A percentile compares a stretch with the other conserved stretches of the same genome.
These are phyloP conservation scores for Acleris laterana DNA, from an alignment of 2,888 invertebrate genomes.

Conservation along the genomic window DNA sequence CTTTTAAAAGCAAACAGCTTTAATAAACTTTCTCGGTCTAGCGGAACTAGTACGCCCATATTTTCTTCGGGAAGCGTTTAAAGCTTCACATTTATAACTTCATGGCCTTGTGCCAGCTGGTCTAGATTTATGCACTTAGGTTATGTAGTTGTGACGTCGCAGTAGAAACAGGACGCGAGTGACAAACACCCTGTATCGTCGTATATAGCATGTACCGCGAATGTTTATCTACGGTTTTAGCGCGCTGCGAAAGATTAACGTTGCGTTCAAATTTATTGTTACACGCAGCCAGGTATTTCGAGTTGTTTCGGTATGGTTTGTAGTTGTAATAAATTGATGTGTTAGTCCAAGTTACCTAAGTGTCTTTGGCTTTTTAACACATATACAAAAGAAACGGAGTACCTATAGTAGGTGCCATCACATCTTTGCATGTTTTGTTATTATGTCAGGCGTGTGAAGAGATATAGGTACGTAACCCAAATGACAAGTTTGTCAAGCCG, in stretches of 20 bases:
- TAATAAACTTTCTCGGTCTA: conserved; percentile 12
- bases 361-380: too few species aligned
- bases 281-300: conserved; percentile 9
- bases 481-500: too few species aligned
- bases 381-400: too few species aligned
- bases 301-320: neutral
- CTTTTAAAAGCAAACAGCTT: conserved; percentile 21
- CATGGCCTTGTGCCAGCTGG: conserved; percentile 55
- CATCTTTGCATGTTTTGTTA: too few species aligned
- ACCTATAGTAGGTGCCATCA: too few species aligned
- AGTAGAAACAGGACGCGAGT: conserved; percentile 6
- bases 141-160: conserved; percentile 31
- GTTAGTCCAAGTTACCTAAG: neutral
- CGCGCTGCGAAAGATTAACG: conserved; percentile 11
- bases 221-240: conserved; percentile 13
- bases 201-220: neutral
- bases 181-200: conserved; percentile 10
- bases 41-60: conserved; percentile 13
- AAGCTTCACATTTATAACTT: conserved; percentile 54
- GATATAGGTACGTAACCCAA: too few species aligned
- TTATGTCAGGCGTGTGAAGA: too few species aligned
- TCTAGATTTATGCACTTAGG: conserved; percentile 53
- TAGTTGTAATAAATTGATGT: neutral
- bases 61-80: conserved; percentile 44
- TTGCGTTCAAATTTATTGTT: conserved; percentile 20